Evolutionary conservation across 2,113 vertebrate species (phyloP), one percentile per base, ranked within the genome.

Genomic region (Percopsis transmontana): DNA sequence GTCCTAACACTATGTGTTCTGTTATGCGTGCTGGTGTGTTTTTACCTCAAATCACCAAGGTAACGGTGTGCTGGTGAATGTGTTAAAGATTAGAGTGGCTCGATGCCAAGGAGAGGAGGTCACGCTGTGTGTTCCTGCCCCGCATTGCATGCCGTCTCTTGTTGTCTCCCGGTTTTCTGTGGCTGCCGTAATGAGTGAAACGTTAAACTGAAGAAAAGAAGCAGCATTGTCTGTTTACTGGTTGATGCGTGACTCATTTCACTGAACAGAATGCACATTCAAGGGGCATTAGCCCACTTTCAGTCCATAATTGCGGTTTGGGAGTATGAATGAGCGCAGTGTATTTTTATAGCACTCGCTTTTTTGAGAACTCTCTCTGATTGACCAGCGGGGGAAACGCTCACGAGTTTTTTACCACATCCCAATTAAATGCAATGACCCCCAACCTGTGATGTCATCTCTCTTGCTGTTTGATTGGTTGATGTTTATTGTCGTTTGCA

Each of bases 401-500:
- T 48, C 11, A 12, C 12, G 10, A 14, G 42, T 5, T 1, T 48
- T 48, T 48, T 48, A n/a, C 5, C 16, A n/a, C 48, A 51, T 20
- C 7, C 41, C 13, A 15, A 14, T 16, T 20, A 14, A 53, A 20
- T 23, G 11, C 12, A 33, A 15, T 55, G 21, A 15, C 21, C 21
- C 41, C n/a, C 5, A 47, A 47, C 16, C 44, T 16, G 48, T 11
- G n/a, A 45, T 16, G 48, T 19, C 18, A 8, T 20, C 41, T 74
- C 58, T 54, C 20, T 27, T 40, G 19, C 10, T 70, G 24, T 19
- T 65, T 70, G 1, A 76, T 61, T 44, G 48, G 41, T 20, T 56
- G 18, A 39, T 69, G 12, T 60, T 23, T 33, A 0, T 63, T 5
- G 83, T 76, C 82, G 57, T 66, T 57, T 71, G 54, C 58, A 99